Evolutionary conservation across 1,140 invertebrate genomes (phyloP).

Genomic region (Vollenhovia emeryi): DNA sequence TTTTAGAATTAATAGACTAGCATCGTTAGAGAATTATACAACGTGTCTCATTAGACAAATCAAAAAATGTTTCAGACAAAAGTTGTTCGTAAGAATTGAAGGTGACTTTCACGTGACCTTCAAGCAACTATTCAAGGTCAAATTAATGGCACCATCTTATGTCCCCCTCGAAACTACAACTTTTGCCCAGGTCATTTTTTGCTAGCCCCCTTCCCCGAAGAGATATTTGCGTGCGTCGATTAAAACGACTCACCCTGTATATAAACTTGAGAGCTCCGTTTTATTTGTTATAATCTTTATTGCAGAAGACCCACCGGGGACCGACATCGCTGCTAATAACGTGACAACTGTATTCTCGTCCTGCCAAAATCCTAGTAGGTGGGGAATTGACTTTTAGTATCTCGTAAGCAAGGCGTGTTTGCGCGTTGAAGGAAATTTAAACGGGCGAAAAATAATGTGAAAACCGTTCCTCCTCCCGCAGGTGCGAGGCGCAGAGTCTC

Average conservation of each 20-base stretch:
- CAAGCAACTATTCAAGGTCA: too few relatives aligned
- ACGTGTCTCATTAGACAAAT: too few relatives aligned
- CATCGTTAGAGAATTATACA: background rate
- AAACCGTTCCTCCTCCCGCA: background rate
- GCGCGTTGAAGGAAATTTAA: background rate
- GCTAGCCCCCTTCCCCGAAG: too few relatives aligned
- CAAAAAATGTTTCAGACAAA: too few relatives aligned
- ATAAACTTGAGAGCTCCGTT: too few relatives aligned
- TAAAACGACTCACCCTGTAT: too few relatives aligned
- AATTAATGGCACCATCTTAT: too few relatives aligned
- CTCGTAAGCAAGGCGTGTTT: background rate
- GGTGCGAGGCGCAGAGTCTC: background rate
- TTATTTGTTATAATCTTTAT: background rate
- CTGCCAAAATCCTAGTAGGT: conserved; percentile 28
- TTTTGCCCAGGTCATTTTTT: too few relatives aligned
- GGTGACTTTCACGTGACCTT: too few relatives aligned
- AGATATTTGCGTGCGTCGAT: too few relatives aligned
- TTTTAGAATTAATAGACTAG: background rate
- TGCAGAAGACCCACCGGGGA: background rate
- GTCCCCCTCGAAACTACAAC: too few relatives aligned
- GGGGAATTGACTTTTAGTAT: background rate
- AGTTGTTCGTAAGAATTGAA: too few relatives aligned
- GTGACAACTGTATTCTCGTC: background rate
- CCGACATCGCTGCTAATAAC: background rate
- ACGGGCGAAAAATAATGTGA: background rate